Evolutionary conservation across 2,888 invertebrate species (phyloP).

Genomic region (Phasia obesa): DNA sequence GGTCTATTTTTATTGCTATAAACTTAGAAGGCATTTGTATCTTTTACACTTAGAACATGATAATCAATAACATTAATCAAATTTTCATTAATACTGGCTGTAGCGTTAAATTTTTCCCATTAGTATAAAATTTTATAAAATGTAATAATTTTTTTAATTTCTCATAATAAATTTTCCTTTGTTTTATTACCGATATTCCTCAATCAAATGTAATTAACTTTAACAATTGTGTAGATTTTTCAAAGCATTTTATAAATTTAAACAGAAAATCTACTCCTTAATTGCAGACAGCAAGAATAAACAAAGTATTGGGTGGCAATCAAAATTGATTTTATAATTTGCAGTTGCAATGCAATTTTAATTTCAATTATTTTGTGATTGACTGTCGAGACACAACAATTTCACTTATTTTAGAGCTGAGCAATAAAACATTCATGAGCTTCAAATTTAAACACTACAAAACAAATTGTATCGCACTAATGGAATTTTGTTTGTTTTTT

Average conservation of each 20-base stretch:
- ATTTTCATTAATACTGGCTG: too few species aligned
- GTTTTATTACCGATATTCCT: not conserved
- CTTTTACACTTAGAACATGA: too few species aligned
- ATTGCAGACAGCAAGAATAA: constrained; percentile 50
- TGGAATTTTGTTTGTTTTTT: too few species aligned
- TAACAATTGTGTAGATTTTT: constrained; percentile 44
- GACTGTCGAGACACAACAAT: constrained; percentile 55
- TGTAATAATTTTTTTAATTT: too few species aligned
- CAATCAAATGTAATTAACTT: constrained; percentile 54
- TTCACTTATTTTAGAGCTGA: constrained; percentile 26
- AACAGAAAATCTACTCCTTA: constrained; percentile 7
- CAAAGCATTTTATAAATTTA: constrained; percentile 31
- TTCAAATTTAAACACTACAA: constrained; percentile 4
- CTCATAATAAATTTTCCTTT: not conserved
- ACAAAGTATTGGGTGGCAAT: constrained; percentile 22
- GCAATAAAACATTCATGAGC: constrained; percentile 54
- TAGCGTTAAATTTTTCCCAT: too few species aligned
- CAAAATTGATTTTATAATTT: constrained; percentile 54
- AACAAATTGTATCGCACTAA: not conserved
- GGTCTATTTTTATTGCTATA: too few species aligned
- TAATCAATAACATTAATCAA: too few species aligned
- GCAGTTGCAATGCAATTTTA: constrained; percentile 62
- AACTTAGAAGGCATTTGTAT: too few species aligned
- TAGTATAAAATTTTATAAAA: too few species aligned
- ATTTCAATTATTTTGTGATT: constrained; percentile 68